Evolutionary conservation across 2,113 vertebrate species (phyloP).

Genomic region (Grammomys surdaster): DNA sequence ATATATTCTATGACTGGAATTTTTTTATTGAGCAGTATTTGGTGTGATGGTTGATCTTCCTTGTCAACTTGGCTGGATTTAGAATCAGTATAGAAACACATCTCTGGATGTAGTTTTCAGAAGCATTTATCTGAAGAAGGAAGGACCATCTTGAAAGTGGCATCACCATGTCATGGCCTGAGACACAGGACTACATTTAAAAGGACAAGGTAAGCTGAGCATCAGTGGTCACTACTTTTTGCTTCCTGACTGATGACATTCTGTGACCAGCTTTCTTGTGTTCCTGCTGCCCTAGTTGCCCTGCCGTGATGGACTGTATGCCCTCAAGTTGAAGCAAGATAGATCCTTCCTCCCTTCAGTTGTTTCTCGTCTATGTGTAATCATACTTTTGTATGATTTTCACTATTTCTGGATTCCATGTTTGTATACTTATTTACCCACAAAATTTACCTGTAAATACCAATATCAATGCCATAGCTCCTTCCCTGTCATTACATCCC

Average conservation of each 20-base stretch:
- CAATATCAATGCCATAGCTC: fast-evolving
- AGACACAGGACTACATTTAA: neutral
- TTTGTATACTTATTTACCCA: neutral
- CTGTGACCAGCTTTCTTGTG: neutral
- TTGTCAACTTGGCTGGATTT: neutral
- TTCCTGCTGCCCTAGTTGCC: neutral
- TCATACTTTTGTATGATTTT: neutral
- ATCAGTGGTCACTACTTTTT: neutral
- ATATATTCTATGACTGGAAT: neutral
- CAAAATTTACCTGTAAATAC: neutral
- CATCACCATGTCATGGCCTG: neutral
- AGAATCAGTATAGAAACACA: neutral
- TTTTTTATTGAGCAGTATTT: neutral
- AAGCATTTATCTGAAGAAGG: neutral
- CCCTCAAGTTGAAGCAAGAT: neutral
- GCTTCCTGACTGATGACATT: neutral
- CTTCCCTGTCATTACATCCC: neutral
- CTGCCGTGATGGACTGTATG: neutral
- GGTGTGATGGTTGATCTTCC: neutral
- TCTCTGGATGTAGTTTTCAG: neutral
- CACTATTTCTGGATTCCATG: neutral
- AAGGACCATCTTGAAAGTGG: neutral
- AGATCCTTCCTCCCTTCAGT: neutral
- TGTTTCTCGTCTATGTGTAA: neutral
- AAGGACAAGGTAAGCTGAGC: neutral